Evolutionary conservation across 2,113 vertebrate species (phyloP), one percentile per base, ranked within the genome.

Genomic region (Ibidorhyncha struthersii): DNA sequence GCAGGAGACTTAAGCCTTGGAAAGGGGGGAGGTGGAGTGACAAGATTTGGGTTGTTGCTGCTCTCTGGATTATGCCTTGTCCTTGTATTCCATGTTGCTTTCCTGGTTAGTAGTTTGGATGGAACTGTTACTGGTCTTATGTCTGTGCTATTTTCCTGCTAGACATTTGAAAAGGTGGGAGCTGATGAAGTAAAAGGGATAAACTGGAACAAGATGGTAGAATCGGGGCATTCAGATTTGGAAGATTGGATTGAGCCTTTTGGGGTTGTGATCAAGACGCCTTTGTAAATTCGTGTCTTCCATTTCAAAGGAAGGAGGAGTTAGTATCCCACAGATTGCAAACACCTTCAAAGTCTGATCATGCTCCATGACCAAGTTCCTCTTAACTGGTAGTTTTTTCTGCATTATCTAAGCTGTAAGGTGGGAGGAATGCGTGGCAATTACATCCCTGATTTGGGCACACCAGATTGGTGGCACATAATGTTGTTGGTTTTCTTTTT

Each of bases 401-500:
- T 94, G n/a, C 55, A 10, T 91, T 81, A 26, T 53, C 40, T 59
- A 53, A 93, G 66, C 23, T 93, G 23, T 40, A 67, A 72, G 58
- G 66, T 85, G 87, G 84, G 90, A 82, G 45, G 26, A 84, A 40
- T 82, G 40, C 73, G 20, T 77, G 70, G 41, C 80, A 82, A 53
- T 70, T 82, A 25, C 22, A 84, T 58, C 32, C 93, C 84, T 3
- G 55, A 23, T 93, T 90, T 83, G 61, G 50, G 89, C 73, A 34
- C 56, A 66, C 22, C 30, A 49, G 45, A 49, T 26, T 56, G 59
- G 70, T 86, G 80, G 86, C 80, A 82, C 80, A 86, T 96, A 96
- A 96, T 71, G 25, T 76, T 97, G 53, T 97, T 97, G 49, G 72
- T 97, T 96, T 96, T 95, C 88, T 96, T 86, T 90, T 95, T 96